Evolutionary conservation across 2,113 vertebrate species (phyloP).

Genomic region (Himantopus leucocephalus): DNA sequence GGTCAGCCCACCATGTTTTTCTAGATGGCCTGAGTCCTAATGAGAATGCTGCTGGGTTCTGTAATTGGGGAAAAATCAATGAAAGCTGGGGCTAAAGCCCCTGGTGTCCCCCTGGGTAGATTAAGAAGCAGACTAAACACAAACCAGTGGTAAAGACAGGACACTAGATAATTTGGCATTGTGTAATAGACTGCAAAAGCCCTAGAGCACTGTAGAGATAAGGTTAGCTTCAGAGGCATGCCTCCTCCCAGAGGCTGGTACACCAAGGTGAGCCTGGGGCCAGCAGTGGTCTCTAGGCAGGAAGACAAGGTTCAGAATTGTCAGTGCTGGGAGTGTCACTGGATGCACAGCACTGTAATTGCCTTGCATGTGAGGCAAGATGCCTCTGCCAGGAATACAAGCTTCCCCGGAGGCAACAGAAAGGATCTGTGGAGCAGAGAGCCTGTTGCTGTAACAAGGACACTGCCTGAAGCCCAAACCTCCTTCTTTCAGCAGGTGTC

Average conservation of each 20-base stretch:
- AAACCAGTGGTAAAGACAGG: not conserved
- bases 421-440: not conserved
- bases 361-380: not conserved
- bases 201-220: not conserved
- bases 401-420: not conserved
- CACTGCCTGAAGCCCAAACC: not conserved
- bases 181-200: not conserved
- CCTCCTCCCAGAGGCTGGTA: not conserved
- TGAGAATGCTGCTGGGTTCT: not conserved
- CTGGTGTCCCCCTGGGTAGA: too few relatives aligned
- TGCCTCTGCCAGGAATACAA: not conserved
- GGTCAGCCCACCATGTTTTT: not conserved
- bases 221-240: not conserved
- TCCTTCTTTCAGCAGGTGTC: not conserved
- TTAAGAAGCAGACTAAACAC: not conserved
- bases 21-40: not conserved
- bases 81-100: not conserved
- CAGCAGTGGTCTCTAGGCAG: not conserved
- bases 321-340: not conserved
- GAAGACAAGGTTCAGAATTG: too few relatives aligned
- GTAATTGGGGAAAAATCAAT: not conserved
- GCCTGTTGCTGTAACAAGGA: too few relatives aligned
- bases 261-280: too few relatives aligned
- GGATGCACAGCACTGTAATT: too few relatives aligned
- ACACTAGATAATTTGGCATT: not conserved